Evolutionary conservation across 2,888 invertebrate genomes (phyloP).

Genomic region (Agrotis exclamationis): DNA sequence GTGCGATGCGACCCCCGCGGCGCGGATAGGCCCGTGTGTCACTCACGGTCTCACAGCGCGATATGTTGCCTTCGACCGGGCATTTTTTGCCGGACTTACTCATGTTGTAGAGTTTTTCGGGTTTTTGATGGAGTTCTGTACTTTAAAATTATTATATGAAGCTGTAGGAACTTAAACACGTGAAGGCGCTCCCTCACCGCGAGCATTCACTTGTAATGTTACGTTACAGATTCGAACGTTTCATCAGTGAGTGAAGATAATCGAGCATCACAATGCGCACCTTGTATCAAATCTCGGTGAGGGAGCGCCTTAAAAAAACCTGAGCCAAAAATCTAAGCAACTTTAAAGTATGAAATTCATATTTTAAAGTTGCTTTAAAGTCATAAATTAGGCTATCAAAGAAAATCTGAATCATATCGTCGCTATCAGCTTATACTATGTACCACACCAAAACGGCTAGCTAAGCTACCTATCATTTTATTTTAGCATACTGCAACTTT

Average conservation of each 20-base stretch:
- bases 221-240: no score
- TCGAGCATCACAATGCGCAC: no score
- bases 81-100: conserved; percentile 70
- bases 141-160: conserved; percentile 2
- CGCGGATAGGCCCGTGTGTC: conserved; percentile 80
- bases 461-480: conserved; percentile 56
- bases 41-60: conserved; percentile 83
- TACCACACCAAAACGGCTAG: conserved; percentile 35
- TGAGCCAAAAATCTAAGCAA: background rate
- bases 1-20: conserved; percentile 78
- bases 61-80: conserved; percentile 64
- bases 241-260: no score
- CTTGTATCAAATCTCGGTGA: no score
- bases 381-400: background rate
- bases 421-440: conserved; percentile 44
- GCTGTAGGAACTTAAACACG: background rate
- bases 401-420: background rate
- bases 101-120: conserved; percentile 66
- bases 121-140: conserved; percentile 29
- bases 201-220: no score
- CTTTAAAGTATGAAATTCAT: background rate
- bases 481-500: conserved; percentile 54
- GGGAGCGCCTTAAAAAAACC: conserved; percentile 5
- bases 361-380: no score
- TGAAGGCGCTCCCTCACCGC: no score